phyloP scores from a whole-genome alignment of 2,797 vertebrate genomes.

The Tragopan temminckii region DNA sequence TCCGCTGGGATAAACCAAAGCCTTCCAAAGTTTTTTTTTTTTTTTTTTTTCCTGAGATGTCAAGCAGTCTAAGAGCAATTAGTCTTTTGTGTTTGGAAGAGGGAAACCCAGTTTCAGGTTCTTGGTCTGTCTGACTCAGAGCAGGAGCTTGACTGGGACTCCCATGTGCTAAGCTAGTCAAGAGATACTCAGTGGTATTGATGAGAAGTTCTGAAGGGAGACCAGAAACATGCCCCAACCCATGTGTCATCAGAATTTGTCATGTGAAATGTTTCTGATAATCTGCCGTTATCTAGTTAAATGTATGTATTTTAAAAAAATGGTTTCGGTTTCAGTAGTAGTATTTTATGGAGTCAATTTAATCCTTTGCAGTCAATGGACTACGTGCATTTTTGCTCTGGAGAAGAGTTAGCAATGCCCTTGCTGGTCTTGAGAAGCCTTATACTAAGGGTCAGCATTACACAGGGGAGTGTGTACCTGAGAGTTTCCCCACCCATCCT shows the following conservation, averaged over 20 bases:
- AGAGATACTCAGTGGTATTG: background rate
- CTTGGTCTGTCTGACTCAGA: background rate
- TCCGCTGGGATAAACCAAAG: background rate
- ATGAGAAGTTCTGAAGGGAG: background rate
- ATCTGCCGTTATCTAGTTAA: background rate
- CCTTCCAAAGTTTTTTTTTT: background rate
- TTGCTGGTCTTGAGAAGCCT: background rate
- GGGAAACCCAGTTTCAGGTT: background rate
- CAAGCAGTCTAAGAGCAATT: background rate
- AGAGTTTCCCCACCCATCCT: background rate
- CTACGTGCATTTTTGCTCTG: background rate
- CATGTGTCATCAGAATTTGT: background rate
- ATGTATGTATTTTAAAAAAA: background rate
- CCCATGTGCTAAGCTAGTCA: rapidly evolving
- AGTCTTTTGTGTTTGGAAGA: background rate
- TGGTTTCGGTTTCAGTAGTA: background rate
- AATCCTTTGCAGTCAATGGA: background rate
- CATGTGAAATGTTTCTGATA: background rate
- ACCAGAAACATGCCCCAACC: background rate
- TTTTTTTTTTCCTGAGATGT: background rate
- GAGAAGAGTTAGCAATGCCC: background rate
- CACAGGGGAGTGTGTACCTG: background rate
- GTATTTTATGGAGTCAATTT: background rate
- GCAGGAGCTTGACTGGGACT: background rate
- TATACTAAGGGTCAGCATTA: background rate